phyloP scores from a whole-genome alignment of 2,888 invertebrate genomes.

The Ellobium chinense region DNA sequence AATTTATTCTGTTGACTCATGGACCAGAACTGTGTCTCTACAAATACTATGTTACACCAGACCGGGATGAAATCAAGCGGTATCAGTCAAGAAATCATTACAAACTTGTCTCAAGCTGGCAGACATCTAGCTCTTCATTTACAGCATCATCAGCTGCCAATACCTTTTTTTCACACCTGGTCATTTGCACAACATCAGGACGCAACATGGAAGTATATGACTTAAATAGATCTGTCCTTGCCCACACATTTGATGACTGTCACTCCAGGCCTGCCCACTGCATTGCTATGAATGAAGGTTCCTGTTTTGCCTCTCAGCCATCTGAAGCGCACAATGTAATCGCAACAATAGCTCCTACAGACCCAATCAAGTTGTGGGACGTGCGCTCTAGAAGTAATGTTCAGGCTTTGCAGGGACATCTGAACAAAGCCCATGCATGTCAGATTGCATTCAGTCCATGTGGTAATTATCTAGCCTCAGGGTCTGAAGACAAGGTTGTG shows the following conservation, averaged over 20 bases:
- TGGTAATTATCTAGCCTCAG: constrained; percentile 76
- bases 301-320: constrained; percentile 70
- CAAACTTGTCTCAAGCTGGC: constrained; percentile 69
- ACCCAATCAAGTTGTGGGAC: constrained; percentile 79
- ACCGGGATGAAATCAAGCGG: constrained; percentile 75
- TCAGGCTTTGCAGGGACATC: constrained; percentile 74
- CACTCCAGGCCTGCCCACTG: constrained; percentile 74
- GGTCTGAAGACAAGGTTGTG: constrained; percentile 77
- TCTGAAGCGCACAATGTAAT: constrained; percentile 74
- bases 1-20: constrained; percentile 73
- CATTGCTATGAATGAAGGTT: constrained; percentile 74
- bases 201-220: constrained; percentile 75
- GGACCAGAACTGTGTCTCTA: constrained; percentile 73
- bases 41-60: constrained; percentile 74
- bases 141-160: constrained; percentile 76
- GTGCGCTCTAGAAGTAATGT: constrained; percentile 76
- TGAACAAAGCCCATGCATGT: constrained; percentile 75
- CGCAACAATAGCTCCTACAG: constrained; percentile 74
- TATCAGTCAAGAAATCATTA: constrained; percentile 73
- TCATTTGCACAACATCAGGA: constrained; percentile 75
- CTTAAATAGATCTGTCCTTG: constrained; percentile 72
- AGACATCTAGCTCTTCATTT: constrained; percentile 66
- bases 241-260: constrained; percentile 67
- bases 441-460: constrained; percentile 77
- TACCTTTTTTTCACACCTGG: constrained; percentile 76